These are phyloP conservation scores for Tinea semifulvella DNA, from an alignment of 2,888 invertebrate species.

Conservation along the genomic window DNA sequence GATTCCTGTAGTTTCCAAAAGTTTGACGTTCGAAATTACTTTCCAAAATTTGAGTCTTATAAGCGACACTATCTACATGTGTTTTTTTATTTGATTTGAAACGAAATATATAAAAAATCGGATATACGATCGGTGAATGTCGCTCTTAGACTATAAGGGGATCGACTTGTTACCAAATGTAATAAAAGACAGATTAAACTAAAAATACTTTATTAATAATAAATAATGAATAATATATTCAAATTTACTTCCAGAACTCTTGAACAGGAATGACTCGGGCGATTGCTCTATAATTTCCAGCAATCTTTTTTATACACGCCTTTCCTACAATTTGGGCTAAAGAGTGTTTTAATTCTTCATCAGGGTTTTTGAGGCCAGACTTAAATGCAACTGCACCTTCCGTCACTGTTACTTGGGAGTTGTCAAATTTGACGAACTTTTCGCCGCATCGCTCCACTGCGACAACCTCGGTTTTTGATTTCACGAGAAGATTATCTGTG, in stretches of 20 bases:
- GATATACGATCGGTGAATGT: too few relatives aligned
- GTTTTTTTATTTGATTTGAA: too few relatives aligned
- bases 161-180: too few relatives aligned
- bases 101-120: too few relatives aligned
- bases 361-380: neutral
- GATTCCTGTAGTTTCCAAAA: too few relatives aligned
- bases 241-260: neutral
- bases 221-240: neutral
- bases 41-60: too few relatives aligned
- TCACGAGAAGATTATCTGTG: neutral
- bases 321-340: conserved; percentile 5
- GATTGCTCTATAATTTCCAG: conserved; percentile 4
- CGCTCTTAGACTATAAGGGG: too few relatives aligned
- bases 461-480: neutral
- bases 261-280: neutral
- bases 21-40: too few relatives aligned
- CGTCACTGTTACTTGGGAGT: neutral
- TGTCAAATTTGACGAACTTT: neutral
- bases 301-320: neutral
- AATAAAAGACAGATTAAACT: neutral
- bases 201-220: neutral
- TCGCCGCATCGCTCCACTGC: conserved; percentile 2
- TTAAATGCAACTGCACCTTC: neutral
- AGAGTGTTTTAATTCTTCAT: neutral
- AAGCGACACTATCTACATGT: too few relatives aligned